These are phyloP conservation scores for Bimastos eiseni DNA, from an alignment of 2,888 invertebrate genomes.

Conservation along the genomic window DNA sequence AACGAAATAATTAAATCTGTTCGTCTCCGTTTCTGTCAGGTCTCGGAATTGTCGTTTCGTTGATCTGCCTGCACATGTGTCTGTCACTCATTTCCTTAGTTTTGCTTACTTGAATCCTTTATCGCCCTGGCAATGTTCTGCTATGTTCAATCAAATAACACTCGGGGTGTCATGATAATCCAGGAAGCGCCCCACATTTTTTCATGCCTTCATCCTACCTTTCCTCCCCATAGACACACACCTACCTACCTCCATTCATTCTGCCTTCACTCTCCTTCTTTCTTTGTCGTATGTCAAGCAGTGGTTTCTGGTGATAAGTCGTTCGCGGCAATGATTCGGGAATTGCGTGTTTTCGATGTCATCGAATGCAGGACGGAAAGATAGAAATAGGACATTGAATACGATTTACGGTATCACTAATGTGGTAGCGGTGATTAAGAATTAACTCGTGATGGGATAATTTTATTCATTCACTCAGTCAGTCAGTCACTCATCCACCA, in stretches of 20 bases:
- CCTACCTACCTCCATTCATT: not conserved
- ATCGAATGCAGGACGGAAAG: too few species aligned
- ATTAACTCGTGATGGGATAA: not conserved
- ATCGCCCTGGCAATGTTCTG: not conserved
- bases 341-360: not conserved
- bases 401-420: not conserved
- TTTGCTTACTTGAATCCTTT: conserved; percentile 14
- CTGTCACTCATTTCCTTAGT: not conserved
- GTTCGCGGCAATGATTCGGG: not conserved
- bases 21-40: not conserved
- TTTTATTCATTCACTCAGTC: not conserved
- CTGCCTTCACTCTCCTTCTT: not conserved
- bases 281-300: not conserved
- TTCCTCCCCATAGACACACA: not conserved
- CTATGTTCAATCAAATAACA: not conserved
- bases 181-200: not conserved
- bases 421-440: not conserved
- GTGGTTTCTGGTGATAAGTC: not conserved
- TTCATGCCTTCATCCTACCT: not conserved
- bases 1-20: not conserved
- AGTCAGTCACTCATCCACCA: too few species aligned
- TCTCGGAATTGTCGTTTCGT: not conserved
- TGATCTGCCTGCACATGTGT: not conserved
- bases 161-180: not conserved
- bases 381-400: not conserved